phyloP scores from a whole-genome alignment of 2,797 vertebrate species.

The Gambelia wislizenii region DNA sequence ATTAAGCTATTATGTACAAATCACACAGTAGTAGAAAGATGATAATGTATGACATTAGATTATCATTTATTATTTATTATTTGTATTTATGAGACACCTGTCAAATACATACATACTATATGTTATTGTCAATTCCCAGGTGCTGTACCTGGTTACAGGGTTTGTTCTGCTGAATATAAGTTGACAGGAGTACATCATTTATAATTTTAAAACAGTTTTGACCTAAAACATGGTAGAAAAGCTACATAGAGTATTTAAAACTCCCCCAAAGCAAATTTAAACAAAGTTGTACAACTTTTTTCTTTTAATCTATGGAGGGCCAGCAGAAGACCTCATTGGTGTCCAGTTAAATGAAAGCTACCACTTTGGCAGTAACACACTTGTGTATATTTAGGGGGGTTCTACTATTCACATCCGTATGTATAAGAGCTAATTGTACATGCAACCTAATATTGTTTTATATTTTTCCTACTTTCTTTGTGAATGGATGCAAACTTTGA shows the following conservation, averaged over 20 bases:
- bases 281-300: not conserved
- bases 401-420: not conserved
- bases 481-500: not conserved
- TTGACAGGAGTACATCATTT: constrained; percentile 8
- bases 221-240: not conserved
- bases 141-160: not conserved
- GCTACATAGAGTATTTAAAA: not conserved
- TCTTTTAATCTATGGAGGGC: not conserved
- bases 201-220: constrained; percentile 4
- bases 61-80: constrained; percentile 25
- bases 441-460: not conserved
- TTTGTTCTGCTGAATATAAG: constrained; percentile 18
- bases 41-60: not conserved
- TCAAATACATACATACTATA: not conserved
- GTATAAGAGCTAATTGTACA: not conserved
- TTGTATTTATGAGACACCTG: constrained; percentile 13
- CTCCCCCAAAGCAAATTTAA: not conserved
- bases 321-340: too few relatives aligned
- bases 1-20: constrained; percentile 32
- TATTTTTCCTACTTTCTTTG: not conserved
- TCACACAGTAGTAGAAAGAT: not conserved
- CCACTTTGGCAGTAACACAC: not conserved
- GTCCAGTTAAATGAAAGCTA: too few relatives aligned
- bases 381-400: not conserved
- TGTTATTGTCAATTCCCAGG: not conserved